Evolutionary conservation across 2,113 vertebrate genomes (phyloP).

Genomic region (Dendrocopos noguchii): DNA sequence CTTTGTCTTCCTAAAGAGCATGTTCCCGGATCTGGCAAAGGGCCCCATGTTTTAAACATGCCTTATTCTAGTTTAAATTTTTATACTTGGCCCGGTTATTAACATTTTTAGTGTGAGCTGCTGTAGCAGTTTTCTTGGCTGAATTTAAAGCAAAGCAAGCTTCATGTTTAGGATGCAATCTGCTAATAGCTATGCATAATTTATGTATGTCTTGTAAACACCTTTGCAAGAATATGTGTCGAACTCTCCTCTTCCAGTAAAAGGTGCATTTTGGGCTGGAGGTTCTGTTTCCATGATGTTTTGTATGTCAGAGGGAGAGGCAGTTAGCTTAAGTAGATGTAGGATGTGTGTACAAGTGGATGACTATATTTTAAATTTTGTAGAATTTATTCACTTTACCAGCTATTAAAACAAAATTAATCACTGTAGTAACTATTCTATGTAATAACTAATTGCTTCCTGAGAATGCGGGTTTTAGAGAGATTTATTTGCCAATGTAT

Average conservation of each 20-base stretch:
- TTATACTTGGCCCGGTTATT: constrained; percentile 45
- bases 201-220: constrained; percentile 41
- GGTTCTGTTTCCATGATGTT: background rate
- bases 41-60: constrained; percentile 57
- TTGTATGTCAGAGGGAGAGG: background rate
- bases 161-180: constrained; percentile 28
- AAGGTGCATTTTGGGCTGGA: background rate
- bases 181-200: constrained; percentile 53
- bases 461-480: constrained; percentile 14
- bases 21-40: constrained; percentile 60
- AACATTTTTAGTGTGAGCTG: constrained; percentile 32
- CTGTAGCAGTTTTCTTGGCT: constrained; percentile 28
- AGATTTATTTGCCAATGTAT: background rate
- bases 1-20: constrained; percentile 63
- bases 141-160: constrained; percentile 39
- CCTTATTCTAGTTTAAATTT: constrained; percentile 49
- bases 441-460: background rate
- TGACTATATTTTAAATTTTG: background rate
- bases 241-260: background rate
- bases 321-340: background rate
- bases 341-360: background rate
- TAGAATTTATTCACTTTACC: background rate
- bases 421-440: background rate
- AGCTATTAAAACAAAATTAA: background rate
- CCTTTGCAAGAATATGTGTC: constrained; percentile 17